These are phyloP conservation scores for Apamea monoglypha DNA, from an alignment of 2,888 invertebrate genomes.

Conservation along the genomic window DNA sequence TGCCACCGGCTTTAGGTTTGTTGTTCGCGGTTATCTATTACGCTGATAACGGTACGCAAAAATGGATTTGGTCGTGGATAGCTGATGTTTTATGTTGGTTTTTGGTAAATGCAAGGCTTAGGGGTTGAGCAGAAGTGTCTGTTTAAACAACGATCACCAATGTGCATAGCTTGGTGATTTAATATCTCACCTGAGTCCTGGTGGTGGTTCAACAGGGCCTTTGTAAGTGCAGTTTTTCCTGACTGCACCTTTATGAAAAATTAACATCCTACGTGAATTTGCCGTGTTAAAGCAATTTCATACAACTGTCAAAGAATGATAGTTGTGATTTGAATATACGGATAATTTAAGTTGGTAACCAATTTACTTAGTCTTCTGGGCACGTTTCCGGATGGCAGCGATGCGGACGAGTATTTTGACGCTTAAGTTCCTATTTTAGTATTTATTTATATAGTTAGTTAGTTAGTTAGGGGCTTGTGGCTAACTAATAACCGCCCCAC, in stretches of 20 bases:
- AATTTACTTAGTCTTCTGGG: neutral
- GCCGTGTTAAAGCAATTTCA: neutral
- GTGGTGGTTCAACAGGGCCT: neutral
- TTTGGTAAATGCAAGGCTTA: neutral
- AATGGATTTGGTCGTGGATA: conserved; percentile 33
- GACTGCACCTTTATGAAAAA: neutral
- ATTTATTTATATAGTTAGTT: neutral
- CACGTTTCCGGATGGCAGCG: neutral
- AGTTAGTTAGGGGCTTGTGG: too few species aligned
- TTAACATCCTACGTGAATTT: neutral
- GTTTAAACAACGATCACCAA: neutral
- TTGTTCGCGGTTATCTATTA: conserved; percentile 59
- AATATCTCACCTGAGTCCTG: neutral
- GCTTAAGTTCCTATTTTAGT: neutral
- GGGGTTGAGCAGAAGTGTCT: neutral
- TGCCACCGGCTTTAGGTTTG: conserved; percentile 61
- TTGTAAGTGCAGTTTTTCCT: neutral
- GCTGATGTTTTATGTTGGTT: neutral
- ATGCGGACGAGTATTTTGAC: neutral
- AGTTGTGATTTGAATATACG: neutral
- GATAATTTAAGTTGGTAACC: neutral
- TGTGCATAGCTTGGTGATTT: neutral
- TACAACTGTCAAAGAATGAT: neutral
- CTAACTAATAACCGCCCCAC: too few species aligned
- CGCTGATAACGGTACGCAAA: conserved; percentile 41